Evolutionary conservation across 2,888 invertebrate species (phyloP).

Genomic region (Lacanobia wlatinum): DNA sequence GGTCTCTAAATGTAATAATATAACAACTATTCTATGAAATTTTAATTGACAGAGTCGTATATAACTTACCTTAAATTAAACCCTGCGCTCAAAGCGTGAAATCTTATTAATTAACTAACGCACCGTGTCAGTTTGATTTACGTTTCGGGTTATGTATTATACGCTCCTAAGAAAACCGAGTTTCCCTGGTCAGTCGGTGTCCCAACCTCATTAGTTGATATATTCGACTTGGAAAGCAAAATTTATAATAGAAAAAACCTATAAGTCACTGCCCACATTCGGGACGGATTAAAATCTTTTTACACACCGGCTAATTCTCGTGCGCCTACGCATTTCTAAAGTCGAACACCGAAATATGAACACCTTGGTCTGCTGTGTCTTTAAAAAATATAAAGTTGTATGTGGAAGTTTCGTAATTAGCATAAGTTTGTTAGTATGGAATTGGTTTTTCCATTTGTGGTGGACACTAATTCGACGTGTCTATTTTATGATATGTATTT

Average conservation of each 20-base stretch:
- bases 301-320: constrained; percentile 82
- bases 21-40: constrained; percentile 65
- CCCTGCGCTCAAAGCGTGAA: constrained; percentile 74
- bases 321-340: constrained; percentile 86
- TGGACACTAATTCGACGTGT: constrained; percentile 80
- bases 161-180: constrained; percentile 69
- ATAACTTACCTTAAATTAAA: constrained; percentile 73
- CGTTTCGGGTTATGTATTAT: constrained; percentile 61
- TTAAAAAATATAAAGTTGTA: constrained; percentile 69
- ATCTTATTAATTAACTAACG: constrained; percentile 79
- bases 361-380: constrained; percentile 72
- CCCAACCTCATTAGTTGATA: constrained; percentile 82
- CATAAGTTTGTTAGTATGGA: constrained; percentile 79
- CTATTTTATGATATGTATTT: constrained; percentile 85
- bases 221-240: constrained; percentile 79
- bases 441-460: constrained; percentile 82
- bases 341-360: constrained; percentile 79
- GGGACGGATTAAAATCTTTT: constrained; percentile 86
- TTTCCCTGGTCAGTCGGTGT: constrained; percentile 65
- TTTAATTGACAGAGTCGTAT: constrained; percentile 76
- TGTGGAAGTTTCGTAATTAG: constrained; percentile 79
- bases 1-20: constrained; percentile 48
- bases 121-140: constrained; percentile 81
- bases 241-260: constrained; percentile 81
- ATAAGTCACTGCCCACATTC: constrained; percentile 87